phyloP scores from a whole-genome alignment of 2,888 invertebrate genomes.

The Pocota personata region DNA sequence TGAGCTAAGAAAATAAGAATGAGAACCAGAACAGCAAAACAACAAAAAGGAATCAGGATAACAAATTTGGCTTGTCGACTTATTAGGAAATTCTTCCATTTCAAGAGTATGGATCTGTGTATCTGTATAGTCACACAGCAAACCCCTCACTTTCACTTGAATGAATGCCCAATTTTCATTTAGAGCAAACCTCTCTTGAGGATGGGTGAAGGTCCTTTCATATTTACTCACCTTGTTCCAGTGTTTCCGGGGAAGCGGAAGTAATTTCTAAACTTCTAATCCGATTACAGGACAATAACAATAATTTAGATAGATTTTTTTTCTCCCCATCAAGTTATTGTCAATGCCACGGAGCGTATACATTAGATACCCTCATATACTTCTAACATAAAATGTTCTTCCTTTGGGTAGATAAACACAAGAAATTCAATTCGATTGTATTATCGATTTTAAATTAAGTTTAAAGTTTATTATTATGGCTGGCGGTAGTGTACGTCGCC shows the following conservation, averaged over 20 bases:
- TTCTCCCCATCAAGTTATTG: constrained; percentile 39
- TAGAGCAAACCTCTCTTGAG: neutral
- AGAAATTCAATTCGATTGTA: constrained; percentile 52
- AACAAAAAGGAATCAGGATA: constrained; percentile 2
- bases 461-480: constrained; percentile 50
- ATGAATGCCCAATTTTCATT: constrained; percentile 36
- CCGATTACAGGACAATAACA: constrained; percentile 62
- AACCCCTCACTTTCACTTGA: constrained; percentile 33
- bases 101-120: neutral
- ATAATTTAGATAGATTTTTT: constrained; percentile 47
- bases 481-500: constrained; percentile 26
- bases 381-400: neutral
- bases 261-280: constrained; percentile 61
- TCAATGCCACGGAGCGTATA: constrained; percentile 8
- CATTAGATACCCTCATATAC: neutral
- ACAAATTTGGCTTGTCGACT: constrained; percentile 24
- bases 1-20: neutral
- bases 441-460: constrained; percentile 65
- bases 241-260: constrained; percentile 45
- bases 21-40: neutral
- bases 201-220: constrained; percentile 12
- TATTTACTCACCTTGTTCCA: constrained; percentile 36
- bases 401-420: neutral
- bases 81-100: constrained; percentile 14
- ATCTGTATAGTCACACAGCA: neutral